Base-by-base conservation (phyloP, 1,140 invertebrate species). In the Dolichoris vasculosae region DNA sequence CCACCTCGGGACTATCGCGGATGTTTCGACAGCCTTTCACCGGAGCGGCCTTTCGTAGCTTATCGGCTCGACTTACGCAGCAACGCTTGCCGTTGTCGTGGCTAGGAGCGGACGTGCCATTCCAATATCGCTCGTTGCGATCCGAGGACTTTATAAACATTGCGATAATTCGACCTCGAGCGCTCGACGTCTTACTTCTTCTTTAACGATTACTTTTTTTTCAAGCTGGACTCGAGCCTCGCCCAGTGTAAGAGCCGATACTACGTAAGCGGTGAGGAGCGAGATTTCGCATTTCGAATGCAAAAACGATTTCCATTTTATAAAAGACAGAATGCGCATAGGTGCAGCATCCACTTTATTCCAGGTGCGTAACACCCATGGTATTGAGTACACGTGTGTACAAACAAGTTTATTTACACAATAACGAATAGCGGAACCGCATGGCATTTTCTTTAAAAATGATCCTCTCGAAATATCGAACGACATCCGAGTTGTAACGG, bases 141-240 rank as follows among this genome's bases (percentile, higher is more conserved):
- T 78, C 48, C 51, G 30, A 35, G 63, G 46, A 43, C 43, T 76
- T 82, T 73, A 40, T 73, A 73, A 82, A 73, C 67, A 82, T 55
- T 11, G n/a, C 63, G 46, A 82, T 82, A n/a, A 59, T 73, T 71
- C 80, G 30, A 73, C 67, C 80, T 30, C 43, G 30, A 71, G 13
- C 30, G 13, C 35, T 63, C 20, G 17, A 26, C 15, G 0, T 48
- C 46, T 32, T 30, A 2, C 23, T 77, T 77, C 75, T 77, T 51
- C 30, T 77, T 51, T 77, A 51, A 6, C 46, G 23, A 2, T 76
- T 30, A 17, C 4, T 4, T 30, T n/a, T 64, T 20, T 64, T 30
- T 64, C 30, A 64, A 4, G 6, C 26, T 46, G 43, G 6, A 13
- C 55, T 59, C 67, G 67, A 6, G 23, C 15, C 35, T 20, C 35